A percentile compares a stretch with the other conserved stretches of the same genome.
phyloP scores from a whole-genome alignment of 1,140 invertebrate genomes.

The Brachionus paranguensis region DNA sequence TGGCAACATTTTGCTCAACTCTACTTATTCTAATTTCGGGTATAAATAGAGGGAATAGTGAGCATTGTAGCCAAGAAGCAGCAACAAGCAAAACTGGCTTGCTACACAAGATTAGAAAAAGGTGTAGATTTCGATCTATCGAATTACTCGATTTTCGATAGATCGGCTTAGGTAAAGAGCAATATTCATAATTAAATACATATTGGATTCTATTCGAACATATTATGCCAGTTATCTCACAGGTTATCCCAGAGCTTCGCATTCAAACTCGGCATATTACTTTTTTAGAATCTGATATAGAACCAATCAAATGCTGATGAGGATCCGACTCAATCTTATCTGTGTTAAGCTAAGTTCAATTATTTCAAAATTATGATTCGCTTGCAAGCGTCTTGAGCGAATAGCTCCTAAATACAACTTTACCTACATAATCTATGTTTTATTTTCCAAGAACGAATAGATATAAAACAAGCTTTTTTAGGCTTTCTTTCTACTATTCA shows the following conservation, averaged over 20 bases:
- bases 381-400: background rate
- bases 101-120: background rate
- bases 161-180: background rate
- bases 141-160: background rate
- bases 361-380: constrained; percentile 1
- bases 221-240: background rate
- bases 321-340: background rate
- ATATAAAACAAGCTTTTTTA: background rate
- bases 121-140: background rate
- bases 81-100: background rate
- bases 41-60: background rate
- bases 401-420: background rate
- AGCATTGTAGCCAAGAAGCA: background rate
- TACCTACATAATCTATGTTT: background rate
- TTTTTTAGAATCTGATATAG: background rate
- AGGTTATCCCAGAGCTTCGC: background rate
- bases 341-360: background rate
- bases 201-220: background rate
- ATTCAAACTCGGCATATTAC: background rate
- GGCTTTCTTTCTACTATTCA: background rate
- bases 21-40: background rate
- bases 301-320: background rate
- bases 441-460: background rate
- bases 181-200: background rate
- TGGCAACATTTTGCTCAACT: background rate